Conservation (phyloP, 2,113 vertebrate genomes). For the Hemichromis elongatus region DNA sequence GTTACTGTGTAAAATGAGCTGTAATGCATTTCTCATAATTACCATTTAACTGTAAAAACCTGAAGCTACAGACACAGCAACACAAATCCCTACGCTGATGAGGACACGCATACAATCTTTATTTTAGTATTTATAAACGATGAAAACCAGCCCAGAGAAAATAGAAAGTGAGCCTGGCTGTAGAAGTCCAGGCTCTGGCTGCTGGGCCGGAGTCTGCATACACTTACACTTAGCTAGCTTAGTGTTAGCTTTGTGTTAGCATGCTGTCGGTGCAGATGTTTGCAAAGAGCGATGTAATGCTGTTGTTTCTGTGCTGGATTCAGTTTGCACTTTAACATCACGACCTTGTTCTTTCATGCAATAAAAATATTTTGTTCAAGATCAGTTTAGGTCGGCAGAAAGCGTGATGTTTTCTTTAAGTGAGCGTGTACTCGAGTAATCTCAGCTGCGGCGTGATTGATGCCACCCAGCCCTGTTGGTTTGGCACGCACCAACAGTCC, state of each 20-base stretch:
- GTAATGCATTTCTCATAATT: background rate
- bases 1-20: background rate
- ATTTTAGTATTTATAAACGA: background rate
- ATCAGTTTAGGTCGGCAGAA: background rate
- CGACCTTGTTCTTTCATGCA: background rate
- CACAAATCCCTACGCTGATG: rapidly evolving
- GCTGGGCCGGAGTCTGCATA: background rate
- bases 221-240: background rate
- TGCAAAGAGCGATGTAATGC: rapidly evolving
- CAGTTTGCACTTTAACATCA: background rate
- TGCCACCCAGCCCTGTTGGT: background rate
- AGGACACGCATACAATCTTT: rapidly evolving
- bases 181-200: background rate
- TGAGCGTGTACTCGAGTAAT: background rate
- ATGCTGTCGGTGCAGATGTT: background rate
- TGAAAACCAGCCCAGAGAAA: background rate
- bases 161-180: background rate
- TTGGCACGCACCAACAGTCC: background rate
- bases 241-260: background rate
- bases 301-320: background rate
- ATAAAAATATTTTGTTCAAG: background rate
- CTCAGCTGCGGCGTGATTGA: background rate
- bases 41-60: background rate
- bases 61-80: background rate
- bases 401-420: background rate